A percentile compares a stretch with the other conserved stretches of the same genome.
These are phyloP conservation scores for Redunca redunca DNA, from an alignment of 2,113 vertebrate genomes.

Conservation along the genomic window DNA sequence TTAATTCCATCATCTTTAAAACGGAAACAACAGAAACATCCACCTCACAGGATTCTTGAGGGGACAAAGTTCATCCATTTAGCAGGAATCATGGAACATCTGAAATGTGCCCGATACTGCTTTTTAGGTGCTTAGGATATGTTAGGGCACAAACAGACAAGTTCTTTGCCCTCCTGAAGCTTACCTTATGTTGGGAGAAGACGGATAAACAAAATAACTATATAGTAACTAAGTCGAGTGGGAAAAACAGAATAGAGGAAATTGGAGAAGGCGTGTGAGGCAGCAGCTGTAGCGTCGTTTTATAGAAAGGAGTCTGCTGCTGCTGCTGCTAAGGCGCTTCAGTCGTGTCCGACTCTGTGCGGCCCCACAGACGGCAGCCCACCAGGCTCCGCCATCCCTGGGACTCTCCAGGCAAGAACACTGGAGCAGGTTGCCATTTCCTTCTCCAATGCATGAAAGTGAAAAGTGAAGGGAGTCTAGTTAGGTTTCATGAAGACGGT, in stretches of 20 bases:
- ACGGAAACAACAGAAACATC: background rate
- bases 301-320: background rate
- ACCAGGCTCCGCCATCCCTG: no score
- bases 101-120: background rate
- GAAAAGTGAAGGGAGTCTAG: background rate
- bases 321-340: no score
- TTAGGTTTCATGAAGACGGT: background rate
- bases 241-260: background rate
- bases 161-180: background rate
- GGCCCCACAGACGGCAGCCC: no score
- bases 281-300: background rate
- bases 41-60: background rate
- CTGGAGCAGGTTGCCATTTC: no score
- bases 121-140: background rate
- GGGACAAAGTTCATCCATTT: background rate
- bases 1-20: constrained; percentile 17
- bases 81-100: background rate
- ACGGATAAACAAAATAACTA: background rate
- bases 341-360: no score
- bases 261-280: background rate
- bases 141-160: background rate
- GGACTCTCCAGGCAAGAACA: no score
- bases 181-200: background rate
- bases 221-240: background rate
- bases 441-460: no score